Base-by-base conservation (phyloP, 2,888 invertebrate species). In the Uloborus plumipes region DNA sequence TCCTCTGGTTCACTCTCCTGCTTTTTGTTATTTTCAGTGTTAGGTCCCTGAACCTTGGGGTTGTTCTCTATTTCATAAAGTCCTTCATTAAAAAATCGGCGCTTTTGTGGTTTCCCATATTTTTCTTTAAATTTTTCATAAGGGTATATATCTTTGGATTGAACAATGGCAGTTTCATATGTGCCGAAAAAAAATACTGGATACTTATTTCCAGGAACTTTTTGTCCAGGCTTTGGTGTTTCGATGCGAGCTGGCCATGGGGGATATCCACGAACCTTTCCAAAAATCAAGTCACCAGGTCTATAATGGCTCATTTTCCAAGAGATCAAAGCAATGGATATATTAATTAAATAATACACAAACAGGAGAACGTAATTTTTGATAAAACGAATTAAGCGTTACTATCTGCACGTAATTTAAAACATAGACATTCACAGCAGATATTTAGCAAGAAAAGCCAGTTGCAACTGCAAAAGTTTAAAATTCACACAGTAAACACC, bases 241-340 rank as follows among this genome's bases (percentile, higher is more conserved):
- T 81, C 78, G 49, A 91, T 91, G 87, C 90, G 88, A 50, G 97
- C 97, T 84, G 98, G 98, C 98, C 98, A 98, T 87, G 96, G 94
- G 87, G 97, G 97, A 90, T 97, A 98, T 85, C 98, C 98, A 90
- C 97, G 96, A 84, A 98, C 95, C 92, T 98, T 98, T 31, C 97
- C 98, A 89, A 98, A 98, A 86, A 97, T 95, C 88, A 95, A 94
- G 90, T 97, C 96, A 61, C 95, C 96, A 74, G 94, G 92, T 88
- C 92, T 93, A 47, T 84, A 81, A 51, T 61, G 49, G 49, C 77
- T 26, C 77, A 75, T 83, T 26, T 53, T 50, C 26, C 31, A 16
- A 16, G 11, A 31, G 18, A 26, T 26, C 16, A 18, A 20, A 9
- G 15, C 20, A 49, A 11, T 26, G 3, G 49, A 49, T 16, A 1